A percentile compares a stretch with the other conserved stretches of the same genome.
phyloP scores from a whole-genome alignment of 1,140 invertebrate species.

The Lepidostoma basale region DNA sequence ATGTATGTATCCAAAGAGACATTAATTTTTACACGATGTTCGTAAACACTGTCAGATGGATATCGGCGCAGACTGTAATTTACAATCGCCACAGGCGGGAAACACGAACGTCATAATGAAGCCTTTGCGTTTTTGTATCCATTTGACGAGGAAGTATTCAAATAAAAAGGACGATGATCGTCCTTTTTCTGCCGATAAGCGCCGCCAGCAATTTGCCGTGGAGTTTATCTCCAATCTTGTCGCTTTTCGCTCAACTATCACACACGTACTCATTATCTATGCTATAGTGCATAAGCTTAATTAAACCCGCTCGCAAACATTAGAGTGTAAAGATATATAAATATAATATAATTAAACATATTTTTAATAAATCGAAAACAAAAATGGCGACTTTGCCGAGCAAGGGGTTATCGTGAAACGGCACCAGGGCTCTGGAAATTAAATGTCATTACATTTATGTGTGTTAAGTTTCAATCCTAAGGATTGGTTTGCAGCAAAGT shows the following conservation, averaged over 20 bases:
- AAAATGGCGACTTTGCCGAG: background rate
- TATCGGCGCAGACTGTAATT: conserved; percentile 13
- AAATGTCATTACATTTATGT: too few species aligned
- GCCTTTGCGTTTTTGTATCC: conserved; percentile 18
- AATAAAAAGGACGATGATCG: background rate
- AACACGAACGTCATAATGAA: conserved; percentile 15
- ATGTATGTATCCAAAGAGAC: too few species aligned
- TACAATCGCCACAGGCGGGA: background rate
- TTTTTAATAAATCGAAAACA: background rate
- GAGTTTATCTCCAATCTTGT: background rate
- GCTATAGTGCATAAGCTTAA: too few species aligned
- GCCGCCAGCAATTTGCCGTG: background rate
- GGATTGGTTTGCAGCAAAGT: too few species aligned
- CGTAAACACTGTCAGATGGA: conserved; percentile 10
- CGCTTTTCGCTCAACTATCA: background rate
- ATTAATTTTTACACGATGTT: conserved; percentile 20
- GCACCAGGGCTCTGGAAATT: too few species aligned
- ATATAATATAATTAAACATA: background rate
- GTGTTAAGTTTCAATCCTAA: too few species aligned
- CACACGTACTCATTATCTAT: too few species aligned
- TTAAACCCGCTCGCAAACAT: background rate
- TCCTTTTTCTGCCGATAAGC: background rate
- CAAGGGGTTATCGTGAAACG: too few species aligned
- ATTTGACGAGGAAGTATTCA: background rate
- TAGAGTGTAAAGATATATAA: background rate